Percentiles rank a stretch among this genome's conserved stretches.
These are phyloP conservation scores for Pomacea canaliculata DNA, from an alignment of 2,888 invertebrate species.

Conservation along the genomic window DNA sequence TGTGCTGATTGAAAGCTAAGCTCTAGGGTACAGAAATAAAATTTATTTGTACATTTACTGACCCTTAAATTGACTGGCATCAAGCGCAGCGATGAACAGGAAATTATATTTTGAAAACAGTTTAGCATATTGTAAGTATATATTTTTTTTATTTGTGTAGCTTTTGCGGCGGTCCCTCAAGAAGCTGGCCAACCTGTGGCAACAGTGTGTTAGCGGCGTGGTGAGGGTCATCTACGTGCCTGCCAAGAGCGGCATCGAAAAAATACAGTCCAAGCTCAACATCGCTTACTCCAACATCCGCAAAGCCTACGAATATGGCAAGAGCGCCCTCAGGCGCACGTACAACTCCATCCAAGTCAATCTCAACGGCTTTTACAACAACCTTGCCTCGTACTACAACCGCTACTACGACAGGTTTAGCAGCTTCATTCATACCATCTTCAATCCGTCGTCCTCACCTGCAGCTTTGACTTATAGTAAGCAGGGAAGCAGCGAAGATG, in stretches of 20 bases:
- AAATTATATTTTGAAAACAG: too few species aligned
- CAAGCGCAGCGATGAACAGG: too few species aligned
- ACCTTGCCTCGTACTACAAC: conserved; percentile 26
- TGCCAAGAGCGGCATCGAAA: conserved; percentile 21
- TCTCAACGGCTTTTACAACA: conserved; percentile 23
- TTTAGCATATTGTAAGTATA: too few species aligned
- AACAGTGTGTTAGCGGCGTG: conserved; percentile 27
- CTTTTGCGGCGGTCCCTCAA: conserved; percentile 31
- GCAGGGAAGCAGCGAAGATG: too few species aligned
- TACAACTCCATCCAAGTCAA: conserved; percentile 23
- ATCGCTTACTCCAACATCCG: conserved; percentile 34
- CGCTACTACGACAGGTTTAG: conserved; percentile 25
- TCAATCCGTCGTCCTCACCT: not conserved
- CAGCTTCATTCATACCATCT: conserved; percentile 12
- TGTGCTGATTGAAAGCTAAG: too few species aligned
- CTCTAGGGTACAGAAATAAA: too few species aligned
- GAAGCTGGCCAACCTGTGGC: conserved; percentile 35
- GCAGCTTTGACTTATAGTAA: too few species aligned
- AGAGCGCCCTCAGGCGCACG: conserved; percentile 22
- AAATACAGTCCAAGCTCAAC: conserved; percentile 27
- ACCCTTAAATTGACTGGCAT: too few species aligned
- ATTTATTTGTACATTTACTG: too few species aligned
- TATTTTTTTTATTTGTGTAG: not conserved
- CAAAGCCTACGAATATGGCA: conserved; percentile 38
- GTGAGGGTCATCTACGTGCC: conserved; percentile 33